These are phyloP conservation scores for Catharus minimus DNA, from an alignment of 2,113 vertebrate genomes.

Conservation along the genomic window DNA sequence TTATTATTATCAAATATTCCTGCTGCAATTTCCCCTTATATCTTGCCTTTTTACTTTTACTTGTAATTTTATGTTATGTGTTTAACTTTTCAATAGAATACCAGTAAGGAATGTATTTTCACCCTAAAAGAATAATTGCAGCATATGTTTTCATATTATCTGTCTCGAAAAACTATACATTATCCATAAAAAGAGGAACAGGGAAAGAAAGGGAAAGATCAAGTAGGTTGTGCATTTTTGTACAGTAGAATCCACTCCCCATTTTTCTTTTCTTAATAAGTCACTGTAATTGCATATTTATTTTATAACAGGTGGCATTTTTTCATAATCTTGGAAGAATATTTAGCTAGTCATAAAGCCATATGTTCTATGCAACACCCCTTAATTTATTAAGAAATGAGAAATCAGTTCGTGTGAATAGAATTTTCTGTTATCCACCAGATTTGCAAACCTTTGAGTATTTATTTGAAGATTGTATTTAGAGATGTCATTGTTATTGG, in stretches of 20 bases:
- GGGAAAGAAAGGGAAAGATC: not conserved
- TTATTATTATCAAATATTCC: not conserved
- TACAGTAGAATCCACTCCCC: not conserved
- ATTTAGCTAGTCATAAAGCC: not conserved
- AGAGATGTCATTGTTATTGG: not conserved
- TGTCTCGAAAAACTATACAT: not conserved
- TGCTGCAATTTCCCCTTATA: not conserved
- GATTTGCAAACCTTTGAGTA: not conserved
- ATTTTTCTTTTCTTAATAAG: not conserved
- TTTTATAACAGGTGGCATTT: not conserved
- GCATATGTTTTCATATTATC: not conserved
- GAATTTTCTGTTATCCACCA: not conserved
- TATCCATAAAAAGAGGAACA: not conserved
- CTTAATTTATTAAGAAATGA: conserved; percentile 24
- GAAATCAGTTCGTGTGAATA: not conserved
- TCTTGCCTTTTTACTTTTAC: not conserved
- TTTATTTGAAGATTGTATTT: conserved; percentile 24
- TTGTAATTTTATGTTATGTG: not conserved
- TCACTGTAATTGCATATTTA: not conserved
- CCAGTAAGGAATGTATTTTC: not conserved
- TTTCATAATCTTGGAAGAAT: conserved; percentile 2
- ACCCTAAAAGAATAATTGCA: not conserved
- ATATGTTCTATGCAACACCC: not conserved
- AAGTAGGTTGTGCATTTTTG: not conserved
- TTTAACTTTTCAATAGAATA: not conserved